Conservation (phyloP, 2,888 invertebrate genomes). For the Calameuta idolon region DNA sequence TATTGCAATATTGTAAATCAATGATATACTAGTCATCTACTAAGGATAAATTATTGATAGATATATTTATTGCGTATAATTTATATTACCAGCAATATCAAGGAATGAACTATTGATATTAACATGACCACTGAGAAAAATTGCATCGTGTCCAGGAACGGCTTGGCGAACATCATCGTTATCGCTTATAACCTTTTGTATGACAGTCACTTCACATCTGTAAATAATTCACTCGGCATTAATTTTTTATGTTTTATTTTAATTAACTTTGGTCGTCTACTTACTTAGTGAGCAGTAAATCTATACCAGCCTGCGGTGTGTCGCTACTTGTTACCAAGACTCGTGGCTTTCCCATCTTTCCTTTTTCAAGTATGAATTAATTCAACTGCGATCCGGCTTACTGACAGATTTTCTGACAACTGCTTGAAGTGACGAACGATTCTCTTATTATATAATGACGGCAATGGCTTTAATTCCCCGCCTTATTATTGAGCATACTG, state of each 20-base stretch:
- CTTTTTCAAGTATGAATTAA: background rate
- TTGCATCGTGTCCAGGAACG: slow-evolving; percentile 54
- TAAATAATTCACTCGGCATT: slow-evolving; percentile 14
- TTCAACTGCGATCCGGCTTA: background rate
- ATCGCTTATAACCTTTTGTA: slow-evolving; percentile 33
- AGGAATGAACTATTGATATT: slow-evolving; percentile 72
- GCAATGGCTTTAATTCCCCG: background rate
- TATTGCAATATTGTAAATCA: background rate
- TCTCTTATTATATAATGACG: background rate
- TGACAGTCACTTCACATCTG: slow-evolving; percentile 57
- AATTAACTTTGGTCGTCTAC: background rate
- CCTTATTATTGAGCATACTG: background rate
- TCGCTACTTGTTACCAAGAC: slow-evolving; percentile 68
- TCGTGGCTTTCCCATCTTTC: slow-evolving; percentile 63
- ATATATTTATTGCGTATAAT: background rate
- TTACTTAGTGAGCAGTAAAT: slow-evolving; percentile 66
- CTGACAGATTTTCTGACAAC: background rate
- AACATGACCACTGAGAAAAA: slow-evolving; percentile 43
- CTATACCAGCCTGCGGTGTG: slow-evolving; percentile 65
- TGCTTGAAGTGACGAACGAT: background rate
- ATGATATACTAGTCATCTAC: background rate
- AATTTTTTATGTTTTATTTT: background rate
- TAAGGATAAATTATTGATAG: background rate
- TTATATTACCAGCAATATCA: slow-evolving; percentile 72
- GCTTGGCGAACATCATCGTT: slow-evolving; percentile 46